Evolutionary conservation across 2,888 invertebrate species (phyloP), one percentile per base, ranked within the genome.

Genomic region (Caenorhabditis sp.): DNA sequence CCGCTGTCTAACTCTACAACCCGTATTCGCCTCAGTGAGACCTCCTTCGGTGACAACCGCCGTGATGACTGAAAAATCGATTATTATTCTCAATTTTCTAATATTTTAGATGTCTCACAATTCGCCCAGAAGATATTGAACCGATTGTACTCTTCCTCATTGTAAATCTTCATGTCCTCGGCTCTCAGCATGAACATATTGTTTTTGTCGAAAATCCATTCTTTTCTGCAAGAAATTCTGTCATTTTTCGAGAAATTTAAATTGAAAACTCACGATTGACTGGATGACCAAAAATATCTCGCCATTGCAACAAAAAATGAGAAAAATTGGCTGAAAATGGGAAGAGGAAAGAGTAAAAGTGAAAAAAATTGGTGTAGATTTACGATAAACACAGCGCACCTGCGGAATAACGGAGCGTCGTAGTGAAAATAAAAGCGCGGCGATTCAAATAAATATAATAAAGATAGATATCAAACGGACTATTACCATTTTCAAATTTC

Each of bases 271-370:
- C 94, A 95, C 95, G 95, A 96, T 93, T 98, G 98, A 64, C 98
- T 98, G 93, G 98, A 98, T 93, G 97, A 97, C 98, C 98, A 98
- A 93, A 98, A 98, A 93, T 98, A 98, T 50, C 97, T 98, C 90
- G 98, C 97, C 98, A 98, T 98, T 68, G n/a, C n/a, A n/a, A n/a
- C n/a, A n/a, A n/a, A n/a, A n/a, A n/a, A n/a, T n/a, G n/a, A n/a
- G n/a, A n/a, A n/a, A n/a, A n/a, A n/a, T n/a, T n/a, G n/a, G n/a
- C n/a, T n/a, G n/a, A n/a, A n/a, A n/a, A 13, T 22, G n/a, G n/a
- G n/a, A n/a, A n/a, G n/a, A n/a, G n/a, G n/a, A n/a, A n/a, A n/a
- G n/a, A n/a, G n/a, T n/a, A n/a, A n/a, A n/a, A n/a, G n/a, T n/a
- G n/a, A n/a, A n/a, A 5, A 35, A 20, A 53, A 37, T 1, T 37